Base-by-base conservation (phyloP, 2,797 vertebrate species). In the Enteromius paludinosus region DNA sequence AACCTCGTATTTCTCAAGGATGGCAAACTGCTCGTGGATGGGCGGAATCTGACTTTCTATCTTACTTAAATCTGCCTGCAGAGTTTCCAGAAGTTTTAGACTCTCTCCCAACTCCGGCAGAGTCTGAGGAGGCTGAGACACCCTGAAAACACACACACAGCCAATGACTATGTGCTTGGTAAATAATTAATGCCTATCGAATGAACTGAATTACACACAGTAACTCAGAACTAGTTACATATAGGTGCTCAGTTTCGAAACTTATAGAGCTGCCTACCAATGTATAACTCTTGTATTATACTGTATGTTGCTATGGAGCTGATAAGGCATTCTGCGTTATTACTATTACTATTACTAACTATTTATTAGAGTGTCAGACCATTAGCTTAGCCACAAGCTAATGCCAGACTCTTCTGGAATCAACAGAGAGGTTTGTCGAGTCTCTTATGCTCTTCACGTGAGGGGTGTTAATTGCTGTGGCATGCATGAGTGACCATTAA, bases 1-100 rank as follows among this genome's bases (percentile, higher is more conserved):
- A 85, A 97, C 95, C 72, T 97, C 96, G 0, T 97, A 96, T 87
- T 95, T 95, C 81, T 94, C 91, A 25, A 97, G 92, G 78, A 97
- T 95, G 86, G 94, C 85, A 87, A 97, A 97, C 88, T 97, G 96
- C 65, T 96, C 95, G 0, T 95, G 94, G 81, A 96, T 94, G 81
- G 94, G 93, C 12, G 91, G 89, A 86, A 95, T 95, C 90, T 92
- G 95, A 82, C 88, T 87, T 87, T 97, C 95, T 0, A 89, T 91
- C 78, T 86, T 91, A 41, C 90, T 89, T 86, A 95, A 84, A 71
- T 95, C 92, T 1, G 87, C 86, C 84, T 95, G 94, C 28, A 97
- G 92, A 2, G 90, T 92, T 15, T 95, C 93, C 79, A 96, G 87
- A 49, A 96, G 94, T 45, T 94, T 91, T 70, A 96, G 79, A 85